A percentile compares a stretch with the other conserved stretches of the same genome.
These are phyloP conservation scores for Chrysopilus asiliformis DNA, from an alignment of 2,888 invertebrate genomes.

Conservation along the genomic window DNA sequence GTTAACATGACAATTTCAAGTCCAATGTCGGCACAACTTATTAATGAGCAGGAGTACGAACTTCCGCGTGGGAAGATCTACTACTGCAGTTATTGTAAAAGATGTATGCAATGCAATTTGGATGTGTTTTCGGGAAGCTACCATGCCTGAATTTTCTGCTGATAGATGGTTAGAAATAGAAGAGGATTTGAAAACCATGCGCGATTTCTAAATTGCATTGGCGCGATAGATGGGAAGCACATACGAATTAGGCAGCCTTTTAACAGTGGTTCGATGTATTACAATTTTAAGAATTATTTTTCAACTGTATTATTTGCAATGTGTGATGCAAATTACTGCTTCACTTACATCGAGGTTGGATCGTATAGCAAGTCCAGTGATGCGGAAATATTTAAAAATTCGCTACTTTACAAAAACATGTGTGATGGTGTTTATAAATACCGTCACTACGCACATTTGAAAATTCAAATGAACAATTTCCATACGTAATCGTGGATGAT, in stretches of 20 bases:
- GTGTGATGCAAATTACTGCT: constrained; percentile 3
- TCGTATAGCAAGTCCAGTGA: constrained; percentile 1
- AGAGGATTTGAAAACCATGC: constrained; percentile 2
- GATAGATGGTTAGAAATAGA: no score
- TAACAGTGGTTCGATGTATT: background rate
- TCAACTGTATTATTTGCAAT: constrained; percentile 2
- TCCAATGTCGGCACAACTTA: no score
- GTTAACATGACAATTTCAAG: no score
- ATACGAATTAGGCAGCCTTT: constrained; percentile 1
- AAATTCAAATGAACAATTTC: no score
- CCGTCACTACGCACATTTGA: no score
- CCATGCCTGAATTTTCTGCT: no score
- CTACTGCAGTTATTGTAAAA: no score
- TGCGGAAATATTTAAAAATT: background rate
- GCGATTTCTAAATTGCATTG: constrained; percentile 1
- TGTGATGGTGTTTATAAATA: constrained; percentile 1
- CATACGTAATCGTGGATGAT: no score
- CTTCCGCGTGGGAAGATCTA: no score
- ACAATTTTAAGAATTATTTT: constrained; percentile 1
- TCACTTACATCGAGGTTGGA: constrained; percentile 1
- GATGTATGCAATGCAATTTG: no score
- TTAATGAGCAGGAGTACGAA: no score
- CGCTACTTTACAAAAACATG: background rate
- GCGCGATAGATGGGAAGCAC: constrained; percentile 1
- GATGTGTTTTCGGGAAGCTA: no score